Base-by-base conservation (phyloP, 2,113 vertebrate species). In the Siphamia tubifer region DNA sequence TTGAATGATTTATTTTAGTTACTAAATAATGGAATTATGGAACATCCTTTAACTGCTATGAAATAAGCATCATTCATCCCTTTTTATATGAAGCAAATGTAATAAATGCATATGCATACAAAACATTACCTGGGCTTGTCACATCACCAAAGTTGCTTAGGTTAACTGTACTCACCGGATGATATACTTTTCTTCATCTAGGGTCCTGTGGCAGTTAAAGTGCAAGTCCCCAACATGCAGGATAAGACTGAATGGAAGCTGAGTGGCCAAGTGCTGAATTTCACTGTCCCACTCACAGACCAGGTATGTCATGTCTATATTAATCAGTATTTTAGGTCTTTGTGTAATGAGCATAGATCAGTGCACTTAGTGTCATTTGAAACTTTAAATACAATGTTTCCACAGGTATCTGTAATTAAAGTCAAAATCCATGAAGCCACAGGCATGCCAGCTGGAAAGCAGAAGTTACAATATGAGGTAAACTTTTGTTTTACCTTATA, bases 221-320 rank as follows among this genome's bases (percentile, higher is more conserved):
- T 99, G 6, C 97, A 99, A 53, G 98, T 99, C 8, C 98, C 96
- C 75, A 99, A 98, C 92, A 99, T 99, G 98, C 98, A 98, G 89
- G 98, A 99, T 90, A 99, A 99, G 93, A 96, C 94, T 0, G 98
- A 99, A 94, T 99, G 98, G 98, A 99, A 99, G 68, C 91, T 99
- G 63, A 95, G 92, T 0, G 98, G 98, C 67, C 98, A 99, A 83
- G 92, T 98, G 68, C 84, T 99, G 79, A 96, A 93, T 80, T 99
- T 99, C 88, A 98, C 95, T 2, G 94, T 99, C 28, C 97, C 97
- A 0, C 96, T 99, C 42, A 94, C 97, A 24, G 97, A 99, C 85
- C 97, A 99, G 97, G 97, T 96, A 91, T 0, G 78, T 13, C n/a
- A n/a, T 17, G 27, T 30, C 3, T 48, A 28, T 48, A 9, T 9